Conservation (phyloP, 1,140 invertebrate species). For the Scaptodrosophila lebanonensis region DNA sequence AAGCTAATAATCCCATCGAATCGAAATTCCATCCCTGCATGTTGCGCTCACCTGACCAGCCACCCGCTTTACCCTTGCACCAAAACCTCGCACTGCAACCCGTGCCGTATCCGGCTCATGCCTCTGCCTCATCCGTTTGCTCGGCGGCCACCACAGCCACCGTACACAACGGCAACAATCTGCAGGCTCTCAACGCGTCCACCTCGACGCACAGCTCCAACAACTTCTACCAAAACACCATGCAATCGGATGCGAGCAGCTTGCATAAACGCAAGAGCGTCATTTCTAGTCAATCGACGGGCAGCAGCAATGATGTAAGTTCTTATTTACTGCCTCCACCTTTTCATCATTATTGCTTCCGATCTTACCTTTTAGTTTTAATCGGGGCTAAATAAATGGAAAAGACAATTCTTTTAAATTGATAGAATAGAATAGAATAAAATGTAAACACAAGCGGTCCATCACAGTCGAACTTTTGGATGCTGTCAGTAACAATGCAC, state of each 20-base stretch:
- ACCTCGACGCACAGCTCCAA: slow-evolving; percentile 77
- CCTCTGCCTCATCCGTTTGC: slow-evolving; percentile 66
- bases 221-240: slow-evolving; percentile 77
- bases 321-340: too few species aligned
- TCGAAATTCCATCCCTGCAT: slow-evolving; percentile 73
- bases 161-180: slow-evolving; percentile 64
- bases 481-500: too few species aligned
- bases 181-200: slow-evolving; percentile 70
- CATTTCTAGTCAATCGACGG: slow-evolving; percentile 77
- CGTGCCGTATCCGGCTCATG: slow-evolving; percentile 79
- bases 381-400: too few species aligned
- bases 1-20: slow-evolving; percentile 73
- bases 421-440: too few species aligned
- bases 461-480: too few species aligned
- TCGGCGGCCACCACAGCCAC: slow-evolving; percentile 70
- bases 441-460: too few species aligned
- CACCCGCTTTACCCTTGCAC: slow-evolving; percentile 66
- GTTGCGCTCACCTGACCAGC: slow-evolving; percentile 73
- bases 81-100: slow-evolving; percentile 82
- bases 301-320: slow-evolving; percentile 77
- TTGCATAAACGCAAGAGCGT: slow-evolving; percentile 77
- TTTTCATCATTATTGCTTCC: slow-evolving; percentile 9
- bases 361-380: too few species aligned
- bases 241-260: slow-evolving; percentile 76
- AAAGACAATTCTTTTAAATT: too few species aligned